A percentile compares a stretch with the other conserved stretches of the same genome.
Conservation (phyloP, 92 coral and sea anemone genomes). For the Parazoanthus atlanticus region DNA sequence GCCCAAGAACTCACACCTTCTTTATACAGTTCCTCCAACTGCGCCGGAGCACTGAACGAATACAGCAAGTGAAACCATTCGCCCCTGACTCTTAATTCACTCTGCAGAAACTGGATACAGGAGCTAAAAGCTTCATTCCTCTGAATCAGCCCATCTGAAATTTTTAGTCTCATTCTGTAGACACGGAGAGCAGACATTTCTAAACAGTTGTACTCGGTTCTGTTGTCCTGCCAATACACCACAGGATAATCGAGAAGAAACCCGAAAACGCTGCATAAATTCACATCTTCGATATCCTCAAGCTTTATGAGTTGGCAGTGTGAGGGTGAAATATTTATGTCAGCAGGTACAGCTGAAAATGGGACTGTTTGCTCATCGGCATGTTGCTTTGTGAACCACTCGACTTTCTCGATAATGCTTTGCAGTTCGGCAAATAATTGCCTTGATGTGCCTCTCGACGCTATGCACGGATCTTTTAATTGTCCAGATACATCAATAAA, state of each 20-base stretch:
- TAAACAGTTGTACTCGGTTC: slow-evolving; percentile 27
- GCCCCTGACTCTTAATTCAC: slow-evolving; percentile 11
- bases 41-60: slow-evolving; percentile 29
- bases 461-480: slow-evolving; percentile 11
- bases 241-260: slow-evolving; percentile 36
- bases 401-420: background rate
- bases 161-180: slow-evolving; percentile 15
- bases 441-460: background rate
- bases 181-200: slow-evolving; percentile 31
- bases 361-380: background rate
- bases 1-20: slow-evolving; percentile 7
- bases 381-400: background rate
- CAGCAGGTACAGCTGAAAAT: background rate
- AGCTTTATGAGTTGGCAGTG: slow-evolving; percentile 1
- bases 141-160: slow-evolving; percentile 3
- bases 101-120: background rate
- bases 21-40: background rate
- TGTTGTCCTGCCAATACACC: slow-evolving; percentile 33
- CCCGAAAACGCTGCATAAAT: slow-evolving; percentile 34
- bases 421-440: background rate
- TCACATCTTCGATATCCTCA: background rate
- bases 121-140: slow-evolving; percentile 1
- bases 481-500: slow-evolving; percentile 42
- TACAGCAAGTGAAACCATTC: slow-evolving; percentile 12
- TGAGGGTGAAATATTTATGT: background rate